These are phyloP conservation scores for Lamprotornis superbus DNA, from an alignment of 2,113 vertebrate species.

Conservation along the genomic window DNA sequence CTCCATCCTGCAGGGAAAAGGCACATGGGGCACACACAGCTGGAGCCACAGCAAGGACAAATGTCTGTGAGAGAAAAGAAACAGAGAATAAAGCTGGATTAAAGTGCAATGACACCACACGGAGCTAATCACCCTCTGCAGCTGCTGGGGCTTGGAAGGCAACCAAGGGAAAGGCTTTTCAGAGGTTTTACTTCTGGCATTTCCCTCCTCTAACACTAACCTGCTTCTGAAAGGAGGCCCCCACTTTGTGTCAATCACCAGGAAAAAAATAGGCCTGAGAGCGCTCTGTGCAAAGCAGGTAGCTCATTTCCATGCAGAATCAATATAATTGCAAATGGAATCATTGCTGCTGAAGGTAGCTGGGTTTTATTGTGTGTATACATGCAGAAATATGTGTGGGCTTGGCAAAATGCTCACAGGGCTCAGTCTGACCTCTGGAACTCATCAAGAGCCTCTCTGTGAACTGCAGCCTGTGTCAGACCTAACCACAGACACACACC, in stretches of 20 bases:
- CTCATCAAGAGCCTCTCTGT: background rate
- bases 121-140: slow-evolving; percentile 37
- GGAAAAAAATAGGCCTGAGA: background rate
- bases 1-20: background rate
- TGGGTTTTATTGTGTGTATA: background rate
- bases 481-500: background rate
- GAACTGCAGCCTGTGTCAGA: background rate
- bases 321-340: background rate
- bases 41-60: slow-evolving; percentile 21
- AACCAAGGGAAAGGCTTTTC: slow-evolving; percentile 16
- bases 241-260: background rate
- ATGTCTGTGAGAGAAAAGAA: background rate
- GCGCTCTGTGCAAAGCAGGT: background rate
- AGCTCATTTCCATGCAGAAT: slow-evolving; percentile 3
- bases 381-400: background rate
- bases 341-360: background rate
- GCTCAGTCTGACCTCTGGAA: background rate
- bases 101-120: slow-evolving; percentile 18
- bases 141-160: slow-evolving; percentile 46
- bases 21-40: background rate
- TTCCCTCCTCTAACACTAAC: background rate
- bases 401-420: background rate
- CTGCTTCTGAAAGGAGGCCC: background rate
- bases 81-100: background rate
- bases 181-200: background rate